Evolutionary conservation across 1,140 invertebrate species (phyloP), one percentile per base, ranked within the genome.

Genomic region (Ganaspis sp.): DNA sequence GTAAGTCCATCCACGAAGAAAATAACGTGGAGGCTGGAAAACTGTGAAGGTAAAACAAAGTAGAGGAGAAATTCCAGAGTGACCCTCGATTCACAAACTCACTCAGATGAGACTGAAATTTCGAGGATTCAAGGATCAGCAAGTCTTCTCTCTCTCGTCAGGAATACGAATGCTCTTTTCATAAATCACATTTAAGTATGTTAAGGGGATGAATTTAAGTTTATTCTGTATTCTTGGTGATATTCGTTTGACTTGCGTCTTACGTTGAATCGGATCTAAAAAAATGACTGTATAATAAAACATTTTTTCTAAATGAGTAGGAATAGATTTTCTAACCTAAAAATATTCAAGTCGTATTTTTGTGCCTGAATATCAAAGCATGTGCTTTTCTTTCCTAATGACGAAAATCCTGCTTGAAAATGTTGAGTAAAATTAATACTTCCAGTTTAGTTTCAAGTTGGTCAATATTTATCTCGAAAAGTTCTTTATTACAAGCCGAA

Each of bases 81-180:
- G 23, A 26, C 11, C 23, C 12, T 26, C 23, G 1, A 15, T n/a
- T 23, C 21, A 23, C 54, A 29, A 64, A 64, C 15, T 12, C 15
- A 29, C 23, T 29, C 12, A 29, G 23, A 64, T 64, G 23, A 64
- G 58, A 29, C 58, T 29, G 21, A 64, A 23, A 64, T 64, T 12
- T 29, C 23, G 23, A 64, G 29, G 58, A 64, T 64, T 21, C 11
- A 64, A 34, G 58, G 58, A 26, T 64, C 26, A 29, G 15, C 58
- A 49, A 9, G n/a, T n/a, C n/a, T n/a, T n/a, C 12, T 17, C n/a
- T 17, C 23, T 64, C 23, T 29, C 23, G 58, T 64, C 58, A 64
- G 29, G 58, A 64, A 64, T 64, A 64, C 23, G 58, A 64, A 64
- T 64, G 11, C 58, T 26, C 58, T 64, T 64, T 29, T 64, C 58